These are phyloP conservation scores for Odobenus rosmarus DNA, from an alignment of 2,113 vertebrate genomes.

Conservation along the genomic window DNA sequence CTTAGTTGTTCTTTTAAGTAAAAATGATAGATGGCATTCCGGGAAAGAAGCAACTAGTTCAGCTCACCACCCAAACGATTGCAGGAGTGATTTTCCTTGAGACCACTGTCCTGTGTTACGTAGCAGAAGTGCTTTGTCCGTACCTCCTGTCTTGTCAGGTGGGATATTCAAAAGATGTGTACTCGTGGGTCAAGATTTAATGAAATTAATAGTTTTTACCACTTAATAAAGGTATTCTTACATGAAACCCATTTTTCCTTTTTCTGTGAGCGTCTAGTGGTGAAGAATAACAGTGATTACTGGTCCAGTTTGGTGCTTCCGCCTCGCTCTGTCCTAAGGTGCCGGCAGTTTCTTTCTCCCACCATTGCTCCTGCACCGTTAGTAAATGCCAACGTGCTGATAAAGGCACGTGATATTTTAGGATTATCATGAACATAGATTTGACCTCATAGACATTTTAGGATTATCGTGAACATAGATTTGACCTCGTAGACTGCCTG, in stretches of 20 bases:
- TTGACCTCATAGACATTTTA: background rate
- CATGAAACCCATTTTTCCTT: background rate
- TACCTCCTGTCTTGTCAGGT: background rate
- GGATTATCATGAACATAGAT: background rate
- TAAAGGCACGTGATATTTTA: background rate
- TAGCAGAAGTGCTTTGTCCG: background rate
- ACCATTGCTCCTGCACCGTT: background rate
- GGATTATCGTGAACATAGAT: too few relatives aligned
- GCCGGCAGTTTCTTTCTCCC: background rate
- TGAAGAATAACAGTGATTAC: background rate
- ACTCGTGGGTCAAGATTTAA: background rate
- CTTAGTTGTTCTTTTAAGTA: background rate
- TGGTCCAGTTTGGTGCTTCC: background rate
- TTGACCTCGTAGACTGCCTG: background rate
- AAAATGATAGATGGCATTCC: background rate
- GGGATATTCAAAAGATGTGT: background rate
- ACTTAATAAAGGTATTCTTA: background rate
- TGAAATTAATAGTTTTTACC: background rate
- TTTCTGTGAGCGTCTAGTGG: background rate
- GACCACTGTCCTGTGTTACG: background rate
- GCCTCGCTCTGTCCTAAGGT: background rate
- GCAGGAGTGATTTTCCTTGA: background rate
- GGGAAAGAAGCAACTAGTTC: background rate
- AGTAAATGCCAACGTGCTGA: background rate
- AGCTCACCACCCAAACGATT: background rate